Base-by-base conservation (phyloP, 1,140 invertebrate genomes). In the Brachionus koreanus region DNA sequence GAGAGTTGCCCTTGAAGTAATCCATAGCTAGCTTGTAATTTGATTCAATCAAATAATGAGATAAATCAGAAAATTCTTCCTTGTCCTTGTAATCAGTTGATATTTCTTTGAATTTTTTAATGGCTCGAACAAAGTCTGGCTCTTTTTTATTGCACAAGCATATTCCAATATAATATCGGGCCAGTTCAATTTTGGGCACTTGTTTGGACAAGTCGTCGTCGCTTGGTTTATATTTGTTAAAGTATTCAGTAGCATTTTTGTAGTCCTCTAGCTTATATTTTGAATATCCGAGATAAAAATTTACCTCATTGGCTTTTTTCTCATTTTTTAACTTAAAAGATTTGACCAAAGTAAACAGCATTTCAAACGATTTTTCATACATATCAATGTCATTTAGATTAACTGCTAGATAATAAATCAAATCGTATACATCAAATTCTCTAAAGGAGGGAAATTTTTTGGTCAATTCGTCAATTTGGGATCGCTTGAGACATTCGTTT, bases 51-150 rank as follows among this genome's bases (percentile, higher is more conserved):
- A 74, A 74, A 46, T 74, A 74, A 39, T 74, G 69, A 10, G 69
- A 23, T 19, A 74, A 74, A 6, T 74, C 69, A n/a, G 69, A 43
- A 1, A 74, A 46, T 33, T 74, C 69, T 16, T 74, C 69, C 25
- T 74, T 74, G 12, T 74, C 19, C 16, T 74, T 74, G 43, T 46
- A 46, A 16, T 74, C 69, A n/a, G 9, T 12, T 23, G 69, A 74
- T 43, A 74, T 74, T 74, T 74, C 69, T 39, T 74, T 74, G 25
- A 74, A 74, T 74, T 74, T 74, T 74, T 74, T 74, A 33, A 74
- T 46, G 2, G 69, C 69, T 10, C 42, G 16, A 3, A 74, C 37
- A 74, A 74, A 74, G 43, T 74, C 69, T 1, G 69, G 69, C 5
- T 74, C 69, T 74, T 43, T 74, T 49, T 74, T 74, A 29, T 74